phyloP scores from a whole-genome alignment of 2,888 invertebrate species.

The Pachliopta kotzebuea region DNA sequence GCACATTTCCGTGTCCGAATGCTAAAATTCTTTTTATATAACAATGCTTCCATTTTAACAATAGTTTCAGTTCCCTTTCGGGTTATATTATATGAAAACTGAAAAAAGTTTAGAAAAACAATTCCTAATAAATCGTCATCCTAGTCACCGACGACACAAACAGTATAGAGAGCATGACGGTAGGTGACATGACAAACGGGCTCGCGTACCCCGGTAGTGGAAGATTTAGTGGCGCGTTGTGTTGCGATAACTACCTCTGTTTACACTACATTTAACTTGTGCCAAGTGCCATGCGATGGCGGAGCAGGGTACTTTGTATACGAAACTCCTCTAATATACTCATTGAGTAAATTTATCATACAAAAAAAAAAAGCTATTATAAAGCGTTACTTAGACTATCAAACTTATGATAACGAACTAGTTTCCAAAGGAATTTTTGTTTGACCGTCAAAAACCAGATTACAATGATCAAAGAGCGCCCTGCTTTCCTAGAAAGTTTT shows the following conservation, averaged over 20 bases:
- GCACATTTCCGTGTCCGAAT: too few relatives aligned
- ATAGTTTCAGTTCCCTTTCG: background rate
- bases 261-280: slow-evolving; percentile 76
- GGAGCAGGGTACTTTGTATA: slow-evolving; percentile 9
- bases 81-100: background rate
- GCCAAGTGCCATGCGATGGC: slow-evolving; percentile 50
- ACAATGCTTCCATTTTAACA: background rate
- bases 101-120: slow-evolving; percentile 13
- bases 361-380: slow-evolving; percentile 28
- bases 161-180: slow-evolving; percentile 44
- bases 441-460: too few relatives aligned
- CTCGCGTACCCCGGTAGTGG: slow-evolving; percentile 42
- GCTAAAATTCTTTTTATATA: background rate
- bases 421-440: too few relatives aligned
- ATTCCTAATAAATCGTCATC: slow-evolving; percentile 41
- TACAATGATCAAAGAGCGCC: too few relatives aligned
- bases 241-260: slow-evolving; percentile 72
- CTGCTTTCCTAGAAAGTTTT: too few relatives aligned
- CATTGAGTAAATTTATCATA: slow-evolving; percentile 29
- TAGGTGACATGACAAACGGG: slow-evolving; percentile 62
- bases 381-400: background rate
- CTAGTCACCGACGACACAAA: slow-evolving; percentile 45
- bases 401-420: too few relatives aligned
- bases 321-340: slow-evolving; percentile 21
- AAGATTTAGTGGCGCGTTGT: slow-evolving; percentile 66